Conservation (phyloP, 2,797 vertebrate species). For the Falco biarmicus region DNA sequence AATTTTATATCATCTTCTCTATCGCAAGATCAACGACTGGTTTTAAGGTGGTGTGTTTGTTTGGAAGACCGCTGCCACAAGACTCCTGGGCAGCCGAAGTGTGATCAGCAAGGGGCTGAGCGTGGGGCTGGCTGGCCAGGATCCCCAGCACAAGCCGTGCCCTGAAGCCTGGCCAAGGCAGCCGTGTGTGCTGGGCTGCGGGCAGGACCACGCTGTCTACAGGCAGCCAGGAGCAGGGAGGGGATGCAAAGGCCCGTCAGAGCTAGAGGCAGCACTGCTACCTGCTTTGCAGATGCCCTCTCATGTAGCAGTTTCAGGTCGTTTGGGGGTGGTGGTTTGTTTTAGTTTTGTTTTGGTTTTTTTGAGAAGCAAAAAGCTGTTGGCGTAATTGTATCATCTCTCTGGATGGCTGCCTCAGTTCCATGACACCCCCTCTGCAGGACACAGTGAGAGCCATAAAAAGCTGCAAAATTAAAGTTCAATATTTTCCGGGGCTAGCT, state of each 20-base stretch:
- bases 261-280: neutral
- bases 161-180: neutral
- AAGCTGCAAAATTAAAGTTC: neutral
- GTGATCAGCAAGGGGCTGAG: neutral
- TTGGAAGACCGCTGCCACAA: neutral
- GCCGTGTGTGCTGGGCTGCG: accelerated
- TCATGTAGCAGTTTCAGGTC: neutral
- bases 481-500: neutral
- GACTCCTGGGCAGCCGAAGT: neutral
- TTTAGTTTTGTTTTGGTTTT: neutral
- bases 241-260: accelerated
- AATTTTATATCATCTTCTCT: neutral
- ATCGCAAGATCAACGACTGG: neutral
- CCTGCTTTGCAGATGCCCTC: neutral
- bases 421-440: neutral
- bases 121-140: neutral
- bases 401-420: neutral
- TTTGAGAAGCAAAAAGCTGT: neutral
- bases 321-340: accelerated
- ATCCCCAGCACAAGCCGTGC: neutral
- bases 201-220: too few relatives aligned
- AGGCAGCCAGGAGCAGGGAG: neutral
- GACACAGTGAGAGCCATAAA: neutral
- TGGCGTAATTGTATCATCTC: neutral
- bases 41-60: neutral